These are phyloP conservation scores for Ceramica pisi DNA, from an alignment of 2,888 invertebrate species.

Conservation along the genomic window DNA sequence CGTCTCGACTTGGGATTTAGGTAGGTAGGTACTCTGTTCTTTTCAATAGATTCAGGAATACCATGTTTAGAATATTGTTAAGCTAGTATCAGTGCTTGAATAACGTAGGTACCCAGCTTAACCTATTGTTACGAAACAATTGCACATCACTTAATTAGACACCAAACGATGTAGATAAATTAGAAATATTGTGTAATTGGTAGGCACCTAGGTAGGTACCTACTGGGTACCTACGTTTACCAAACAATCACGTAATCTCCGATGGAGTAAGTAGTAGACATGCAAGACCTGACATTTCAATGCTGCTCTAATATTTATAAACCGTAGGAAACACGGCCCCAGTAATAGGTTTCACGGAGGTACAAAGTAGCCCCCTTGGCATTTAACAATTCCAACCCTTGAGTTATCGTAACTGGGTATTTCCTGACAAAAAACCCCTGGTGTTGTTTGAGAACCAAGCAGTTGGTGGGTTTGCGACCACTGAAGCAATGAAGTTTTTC, in stretches of 20 bases:
- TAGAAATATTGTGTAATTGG: neutral
- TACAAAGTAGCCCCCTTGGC: neutral
- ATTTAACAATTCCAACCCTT: conserved; percentile 21
- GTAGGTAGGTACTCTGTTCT: too few relatives aligned
- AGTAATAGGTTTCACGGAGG: neutral
- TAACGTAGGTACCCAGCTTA: neutral
- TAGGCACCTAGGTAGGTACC: neutral
- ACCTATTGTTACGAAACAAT: neutral
- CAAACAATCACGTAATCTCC: neutral
- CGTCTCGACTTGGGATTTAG: too few relatives aligned
- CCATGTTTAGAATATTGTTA: too few relatives aligned
- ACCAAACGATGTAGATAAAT: neutral
- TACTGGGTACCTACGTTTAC: neutral
- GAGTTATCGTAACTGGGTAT: conserved; percentile 1
- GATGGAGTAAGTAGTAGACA: neutral
- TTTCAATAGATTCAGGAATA: too few relatives aligned
- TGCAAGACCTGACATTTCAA: conserved; percentile 3
- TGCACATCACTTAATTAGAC: neutral
- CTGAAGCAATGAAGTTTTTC: neutral
- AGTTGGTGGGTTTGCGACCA: neutral
- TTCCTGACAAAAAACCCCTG: conserved; percentile 8
- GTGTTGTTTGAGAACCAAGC: conserved; percentile 2
- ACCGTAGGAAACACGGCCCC: neutral
- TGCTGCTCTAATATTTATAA: conserved; percentile 36
- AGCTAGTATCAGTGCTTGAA: neutral